Conservation (phyloP, 2,888 invertebrate genomes). For the Lepidocyrtoides sp. region DNA sequence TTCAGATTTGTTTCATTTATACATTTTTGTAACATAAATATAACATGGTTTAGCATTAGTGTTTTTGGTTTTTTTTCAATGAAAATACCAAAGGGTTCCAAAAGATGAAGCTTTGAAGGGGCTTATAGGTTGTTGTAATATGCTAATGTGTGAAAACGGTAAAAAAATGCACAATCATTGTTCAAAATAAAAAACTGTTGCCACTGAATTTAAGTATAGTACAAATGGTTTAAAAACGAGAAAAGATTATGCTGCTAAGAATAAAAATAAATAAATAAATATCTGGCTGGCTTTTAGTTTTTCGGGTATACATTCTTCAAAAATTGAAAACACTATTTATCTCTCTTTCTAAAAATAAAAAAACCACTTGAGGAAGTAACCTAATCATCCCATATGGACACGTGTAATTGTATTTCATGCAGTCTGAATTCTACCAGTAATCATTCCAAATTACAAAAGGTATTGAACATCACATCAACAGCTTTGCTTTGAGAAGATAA, state of each 20-base stretch:
- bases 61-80: slow-evolving; percentile 20
- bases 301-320: background rate
- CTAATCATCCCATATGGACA: background rate
- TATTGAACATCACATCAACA: slow-evolving; percentile 4
- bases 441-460: background rate
- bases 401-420: background rate
- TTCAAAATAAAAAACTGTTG: background rate
- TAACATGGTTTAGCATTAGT: background rate
- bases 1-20: slow-evolving; percentile 21
- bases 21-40: background rate
- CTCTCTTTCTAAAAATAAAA: background rate
- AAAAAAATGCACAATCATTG: slow-evolving; percentile 57
- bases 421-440: background rate
- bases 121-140: slow-evolving; percentile 63
- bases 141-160: slow-evolving; percentile 59
- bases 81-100: background rate
- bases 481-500: background rate
- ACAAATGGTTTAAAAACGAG: background rate
- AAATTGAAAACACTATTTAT: background rate
- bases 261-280: slow-evolving; percentile 35
- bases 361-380: slow-evolving; percentile 6
- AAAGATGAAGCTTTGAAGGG: slow-evolving; percentile 36
- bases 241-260: background rate
- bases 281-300: slow-evolving; percentile 49
- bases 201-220: background rate